Evolutionary conservation across 2,888 invertebrate genomes (phyloP).

Genomic region (Byasa hedistus): DNA sequence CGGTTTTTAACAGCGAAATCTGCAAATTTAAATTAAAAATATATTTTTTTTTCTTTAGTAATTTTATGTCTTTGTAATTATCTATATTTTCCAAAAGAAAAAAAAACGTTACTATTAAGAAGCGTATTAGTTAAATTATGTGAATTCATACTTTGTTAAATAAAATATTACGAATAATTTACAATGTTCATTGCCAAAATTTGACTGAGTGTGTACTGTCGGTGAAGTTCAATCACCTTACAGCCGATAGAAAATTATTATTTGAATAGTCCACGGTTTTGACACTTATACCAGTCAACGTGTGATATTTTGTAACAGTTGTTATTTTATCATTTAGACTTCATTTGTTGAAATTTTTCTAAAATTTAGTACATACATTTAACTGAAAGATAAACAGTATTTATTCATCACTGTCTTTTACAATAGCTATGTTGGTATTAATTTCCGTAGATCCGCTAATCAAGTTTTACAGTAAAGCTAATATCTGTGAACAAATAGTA

Average conservation of each 20-base stretch:
- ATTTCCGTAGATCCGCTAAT: neutral
- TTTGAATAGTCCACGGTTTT: slow-evolving; percentile 38
- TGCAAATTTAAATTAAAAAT: no score
- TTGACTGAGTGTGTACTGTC: slow-evolving; percentile 34
- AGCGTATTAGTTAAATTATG: neutral
- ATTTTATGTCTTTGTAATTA: no score
- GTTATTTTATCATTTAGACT: neutral
- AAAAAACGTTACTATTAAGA: no score
- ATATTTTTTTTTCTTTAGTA: no score
- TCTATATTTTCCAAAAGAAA: no score
- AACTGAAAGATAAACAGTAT: neutral
- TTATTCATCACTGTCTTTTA: neutral
- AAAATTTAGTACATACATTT: no score
- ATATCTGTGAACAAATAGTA: no score
- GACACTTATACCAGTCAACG: slow-evolving; percentile 36
- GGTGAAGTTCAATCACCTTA: slow-evolving; percentile 42
- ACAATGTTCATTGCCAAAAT: slow-evolving; percentile 36
- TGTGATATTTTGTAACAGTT: slow-evolving; percentile 11
- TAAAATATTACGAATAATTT: slow-evolving; percentile 15
- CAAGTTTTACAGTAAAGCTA: no score
- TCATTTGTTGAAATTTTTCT: no score
- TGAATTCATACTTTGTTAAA: neutral
- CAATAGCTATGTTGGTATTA: neutral
- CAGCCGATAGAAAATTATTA: slow-evolving; percentile 39
- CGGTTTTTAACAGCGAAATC: no score